Evolutionary conservation across 2,797 vertebrate species (phyloP), one percentile per base, ranked within the genome.

Genomic region (Neopelma chrysocephalum): DNA sequence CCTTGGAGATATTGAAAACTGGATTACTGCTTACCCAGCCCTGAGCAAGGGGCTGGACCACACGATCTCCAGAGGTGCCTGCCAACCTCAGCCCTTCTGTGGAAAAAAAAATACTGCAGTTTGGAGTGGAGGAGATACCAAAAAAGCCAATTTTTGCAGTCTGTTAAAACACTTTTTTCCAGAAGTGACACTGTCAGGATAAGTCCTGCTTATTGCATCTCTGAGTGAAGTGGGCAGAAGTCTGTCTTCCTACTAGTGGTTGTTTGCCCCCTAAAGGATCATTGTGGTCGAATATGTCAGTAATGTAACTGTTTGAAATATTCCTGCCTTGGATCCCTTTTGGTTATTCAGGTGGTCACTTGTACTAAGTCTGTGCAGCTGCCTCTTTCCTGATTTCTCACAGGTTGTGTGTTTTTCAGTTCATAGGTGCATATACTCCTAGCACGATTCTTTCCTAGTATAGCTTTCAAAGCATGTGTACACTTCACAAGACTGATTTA

Each of bases 271-370:
- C 29, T 82, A 42, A 89, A 76, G 36, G 20, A 51, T 54, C 20
- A 4, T 32, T 40, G 27, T 82, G 40, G n/a, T 65, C 0, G 0
- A 56, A 43, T 82, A n/a, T 27, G 6, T 54, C 27, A 48, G 27
- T 53, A 38, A 34, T 31, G 18, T 50, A 54, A 51, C 11, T 36
- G 32, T 64, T 66, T 36, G 32, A 70, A 62, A 27, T 66, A 32
- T 26, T 91, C n/a, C 26, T 91, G 36, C 5, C 38, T 90, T 71
- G 29, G 15, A 58, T 79, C 31, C 10, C 14, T 65, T 62, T 77
- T 58, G 27, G 25, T 86, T 21, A 32, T 43, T 29, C 29, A 54
- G n/a, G 21, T 73, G 12, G 15, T 64, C 22, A 6, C 40, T 82
- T 73, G n/a, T 38, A 12, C 40, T 36, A 4, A 20, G 18, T 25